Evolutionary conservation across 2,113 vertebrate species (phyloP), one percentile per base, ranked within the genome.

Genomic region (Austrofundulus limnaeus): DNA sequence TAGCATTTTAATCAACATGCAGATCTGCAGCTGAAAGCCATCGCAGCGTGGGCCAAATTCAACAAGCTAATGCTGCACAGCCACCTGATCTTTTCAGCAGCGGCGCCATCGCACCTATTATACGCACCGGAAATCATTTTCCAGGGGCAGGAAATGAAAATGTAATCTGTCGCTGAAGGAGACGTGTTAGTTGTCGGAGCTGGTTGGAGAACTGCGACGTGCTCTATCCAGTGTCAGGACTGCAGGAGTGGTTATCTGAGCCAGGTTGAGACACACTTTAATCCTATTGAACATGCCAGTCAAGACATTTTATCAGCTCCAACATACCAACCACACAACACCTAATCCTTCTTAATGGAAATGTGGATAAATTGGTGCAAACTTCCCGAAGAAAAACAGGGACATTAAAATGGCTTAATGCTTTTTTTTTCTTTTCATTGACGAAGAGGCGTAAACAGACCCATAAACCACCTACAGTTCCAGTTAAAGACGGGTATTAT

Each of bases 271-370:
- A 55, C 61, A 49, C 38, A n/a, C 52, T 71, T 66, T 83, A 80
- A 83, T 82, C 68, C 75, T 42, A 28, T 66, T 65, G 69, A 82
- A 72, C 72, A 61, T 69, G 76, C 39, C 78, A 75, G 68, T 70
- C 43, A 70, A 72, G 70, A 69, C 72, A 57, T 75, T 42, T 80
- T 82, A 85, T 85, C 83, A 52, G 70, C 54, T 5, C 50, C n/a
- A 73, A 72, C 78, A 75, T 72, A 52, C 70, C 59, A 23, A 77
- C 51, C 68, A 66, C 75, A 74, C 71, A 73, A 31, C 82, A 67
- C 56, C 66, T 85, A 79, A 87, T 87, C 87, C 84, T 48, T 72
- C 77, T 60, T 85, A 80, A 87, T 85, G 73, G 59, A 62, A 80
- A 85, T 76, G 52, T 63, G 75, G 38, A 76, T 37, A 64, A 51